Evolutionary conservation across 2,888 invertebrate genomes (phyloP), one percentile per base, ranked within the genome.

Genomic region (Nomada hirtipes): DNA sequence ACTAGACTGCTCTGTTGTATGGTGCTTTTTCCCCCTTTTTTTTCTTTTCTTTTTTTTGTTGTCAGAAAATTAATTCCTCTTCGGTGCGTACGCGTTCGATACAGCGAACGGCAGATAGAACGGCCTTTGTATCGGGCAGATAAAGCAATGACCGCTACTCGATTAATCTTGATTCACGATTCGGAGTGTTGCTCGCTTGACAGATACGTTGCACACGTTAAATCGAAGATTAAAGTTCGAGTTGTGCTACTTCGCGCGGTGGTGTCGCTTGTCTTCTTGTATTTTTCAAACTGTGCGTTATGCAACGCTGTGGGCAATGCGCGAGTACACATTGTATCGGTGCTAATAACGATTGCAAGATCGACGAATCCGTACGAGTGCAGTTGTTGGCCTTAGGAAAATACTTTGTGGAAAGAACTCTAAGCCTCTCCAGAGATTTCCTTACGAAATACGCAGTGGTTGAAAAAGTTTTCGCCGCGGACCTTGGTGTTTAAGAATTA

Each of bases 261-360:
- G 26, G 26, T 18, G 4, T 29, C 15, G 18, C 26, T 13, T 29
- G 15, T 61, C n/a, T 11, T 20, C 29, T 2, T 36, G 36, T 36
- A 7, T 65, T 36, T 53, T 13, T 20, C 20, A 11, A 67, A 52
- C 11, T 29, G 20, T 1, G 1, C 18, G 52, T 67, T 65, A 67
- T 13, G 65, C 75, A 26, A 70, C 13, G 52, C 23, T 1, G 26
- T n/a, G 3, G 61, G n/a, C 15, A 55, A 55, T n/a, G 44, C 4
- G 15, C n/a, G 44, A 26, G 36, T 10, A 60, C 60, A 75, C 23
- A 68, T 42, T 68, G 26, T 4, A 18, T 47, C 20, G 4, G 44
- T 26, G 76, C 76, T 78, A 76, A 76, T 60, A 60, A 47, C 26
- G 7, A 47, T 15, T 42, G 29, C 9, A 36, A 44, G 44, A 53